Evolutionary conservation across 2,113 vertebrate genomes (phyloP), one percentile per base, ranked within the genome.

Genomic region (Motacilla alba): DNA sequence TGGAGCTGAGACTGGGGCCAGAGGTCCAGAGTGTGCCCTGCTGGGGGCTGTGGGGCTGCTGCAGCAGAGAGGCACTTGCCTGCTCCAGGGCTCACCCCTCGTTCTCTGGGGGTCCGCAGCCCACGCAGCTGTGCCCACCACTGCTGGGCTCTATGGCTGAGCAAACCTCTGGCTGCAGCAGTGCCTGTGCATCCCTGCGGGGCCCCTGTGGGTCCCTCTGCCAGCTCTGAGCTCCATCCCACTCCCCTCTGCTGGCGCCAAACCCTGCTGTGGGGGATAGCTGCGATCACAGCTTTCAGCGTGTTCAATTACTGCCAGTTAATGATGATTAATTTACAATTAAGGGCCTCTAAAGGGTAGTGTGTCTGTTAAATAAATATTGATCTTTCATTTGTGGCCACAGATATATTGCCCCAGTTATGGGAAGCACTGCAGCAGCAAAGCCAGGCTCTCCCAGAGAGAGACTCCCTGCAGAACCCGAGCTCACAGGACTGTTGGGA

Each of bases 321-420:
- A 96, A 97, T 94, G 83, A 94, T 94, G 93, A 95, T 96, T 96
- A 94, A 96, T 98, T 94, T 94, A 96, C 96, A 96, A 92, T 96
- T 95, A 95, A 87, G 87, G 79, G 93, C 89, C 92, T 97, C 92
- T 87, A 94, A 96, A 95, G 96, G 92, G 83, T 76, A 94, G 55
- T 92, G 90, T 95, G 90, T 95, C 87, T 92, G 92, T 91, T 96
- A 95, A 97, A 96, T 95, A 97, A 97, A 96, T 93, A 97, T 97
- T 94, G 95, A 97, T 98, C 94, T 91, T 93, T 91, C 91, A 86
- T 94, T 95, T 96, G 84, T 89, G 83, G 92, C 74, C 76, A 47
- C 73, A 91, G 92, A 96, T 89, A n/a, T 77, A 96, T 93, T 84
- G 74, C 64, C 86, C 56, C 22, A 3, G 75, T 72, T 76, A 31